Evolutionary conservation across 2,888 invertebrate species (phyloP), one percentile per base, ranked within the genome.

Genomic region (Sminthurides aquaticus): DNA sequence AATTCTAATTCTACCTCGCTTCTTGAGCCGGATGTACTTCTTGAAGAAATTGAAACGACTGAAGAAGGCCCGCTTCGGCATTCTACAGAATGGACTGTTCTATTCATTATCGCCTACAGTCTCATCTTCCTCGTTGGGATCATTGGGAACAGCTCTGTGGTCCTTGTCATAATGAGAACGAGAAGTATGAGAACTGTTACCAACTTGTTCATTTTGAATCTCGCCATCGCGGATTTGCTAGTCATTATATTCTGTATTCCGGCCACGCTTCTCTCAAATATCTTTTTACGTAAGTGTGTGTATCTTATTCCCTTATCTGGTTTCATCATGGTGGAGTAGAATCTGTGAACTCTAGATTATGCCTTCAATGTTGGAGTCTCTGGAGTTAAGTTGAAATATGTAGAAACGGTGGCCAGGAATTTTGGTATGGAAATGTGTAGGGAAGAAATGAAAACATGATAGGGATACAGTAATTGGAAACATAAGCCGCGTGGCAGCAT

Each of bases 211-310:
- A 80, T 81, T 79, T 79, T 58, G 79, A 81, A 71, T 28, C 57
- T 72, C 29, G 69, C 73, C 8, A 52, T 67, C 1, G 73, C 73
- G 0, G 73, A 73, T 71, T 75, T 81, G 18, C 75, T 81, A 49
- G 80, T 82, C 49, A 75, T 80, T 22, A 73, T 81, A 22, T 79
- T 81, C 71, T 81, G 80, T 69, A 75, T 81, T 2, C 81, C 81
- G 0, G 78, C 80, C 11, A 81, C 80, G 2, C 76, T 81, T 2
- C 72, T 81, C 55, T 77, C 79, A 62, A 81, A 79, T 69, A 75
- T 81, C 8, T 76, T 80, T 52, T 76, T 77, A 56, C 80, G 81
- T 81, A 74, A 77, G 78, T 77, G 66, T n/a, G n/a, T n/a, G n/a
- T n/a, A n/a, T n/a, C n/a, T n/a, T n/a, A n/a, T n/a, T n/a, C n/a